Conservation (phyloP, 2,888 invertebrate species). For the Smittia sp. region DNA sequence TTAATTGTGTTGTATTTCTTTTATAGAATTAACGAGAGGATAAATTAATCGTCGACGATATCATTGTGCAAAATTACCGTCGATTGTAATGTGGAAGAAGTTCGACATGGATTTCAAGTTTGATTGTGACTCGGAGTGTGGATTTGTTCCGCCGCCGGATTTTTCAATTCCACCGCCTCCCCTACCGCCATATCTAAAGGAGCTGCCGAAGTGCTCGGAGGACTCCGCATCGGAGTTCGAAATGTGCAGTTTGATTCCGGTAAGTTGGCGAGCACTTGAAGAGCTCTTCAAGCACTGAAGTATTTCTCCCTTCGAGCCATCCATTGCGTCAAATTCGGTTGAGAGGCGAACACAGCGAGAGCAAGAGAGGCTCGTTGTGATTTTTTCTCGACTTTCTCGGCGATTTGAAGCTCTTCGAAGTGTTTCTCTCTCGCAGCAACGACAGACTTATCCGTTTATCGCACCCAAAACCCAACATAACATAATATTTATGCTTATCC, state of each 20-base stretch:
- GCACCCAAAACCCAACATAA: conserved; percentile 3
- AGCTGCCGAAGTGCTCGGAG: conserved; percentile 44
- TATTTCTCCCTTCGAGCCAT: neutral
- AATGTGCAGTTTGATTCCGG: conserved; percentile 43
- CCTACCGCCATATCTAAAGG: conserved; percentile 50
- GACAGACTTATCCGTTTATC: neutral
- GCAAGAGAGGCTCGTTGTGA: neutral
- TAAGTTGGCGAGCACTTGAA: neutral
- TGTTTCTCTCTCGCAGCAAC: neutral
- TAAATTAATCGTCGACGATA: neutral
- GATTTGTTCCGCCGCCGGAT: conserved; percentile 52
- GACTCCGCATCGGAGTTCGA: conserved; percentile 48
- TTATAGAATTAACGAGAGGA: neutral
- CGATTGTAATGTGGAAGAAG: conserved; percentile 53
- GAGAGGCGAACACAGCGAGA: neutral
- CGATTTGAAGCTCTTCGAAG: neutral
- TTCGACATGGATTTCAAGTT: conserved; percentile 48
- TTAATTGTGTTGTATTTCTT: neutral
- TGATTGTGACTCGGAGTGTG: conserved; percentile 52
- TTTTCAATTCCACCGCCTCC: conserved; percentile 53
- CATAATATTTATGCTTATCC: conserved; percentile 39
- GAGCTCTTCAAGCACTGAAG: neutral
- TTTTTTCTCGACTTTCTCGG: neutral
- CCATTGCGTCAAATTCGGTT: neutral
- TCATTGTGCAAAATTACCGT: neutral